Base-by-base conservation (phyloP, 2,888 invertebrate species). In the Melieria omissa region DNA sequence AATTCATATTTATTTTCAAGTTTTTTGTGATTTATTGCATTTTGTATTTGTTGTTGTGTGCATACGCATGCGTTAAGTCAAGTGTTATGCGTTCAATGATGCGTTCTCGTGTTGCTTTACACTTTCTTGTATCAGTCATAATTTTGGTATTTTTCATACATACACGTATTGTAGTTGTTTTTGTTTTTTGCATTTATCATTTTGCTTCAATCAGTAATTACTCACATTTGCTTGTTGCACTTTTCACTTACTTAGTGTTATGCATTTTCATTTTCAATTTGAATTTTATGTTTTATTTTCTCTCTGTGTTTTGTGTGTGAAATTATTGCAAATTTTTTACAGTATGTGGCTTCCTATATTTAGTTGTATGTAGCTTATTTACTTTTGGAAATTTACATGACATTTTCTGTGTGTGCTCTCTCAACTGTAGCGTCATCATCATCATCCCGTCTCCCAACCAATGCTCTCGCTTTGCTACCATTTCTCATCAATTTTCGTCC, bases 181-280 rank as follows among this genome's bases (percentile, higher is more conserved):
- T n/a, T 49, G 16, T 64, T 41, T 64, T 65, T 54, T 69, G 45
- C 45, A 73, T 68, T 71, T 73, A 45, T 58, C 42, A 46, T 70
- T 66, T 73, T 49, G 42, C 58, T 68, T 62, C 41, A 7, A 10
- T 62, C 62, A 54, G 60, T 46, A 47, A 55, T 70, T 62, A 44
- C 62, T 70, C 62, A 47, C 16, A 12, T 62, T 64, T 68, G 49
- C 47, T 63, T 47, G 44, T 66, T 64, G 29, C 29, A 95, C 61
- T 67, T 42, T 69, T 14, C 46, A 10, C 6, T 62, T 54, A 16
- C 10, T 47, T 63, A 44, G 10, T 54, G 54, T 54, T 76, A 76
- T 76, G 76, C 75, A 73, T 75, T 74, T 69, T 73, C 74, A 74
- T 75, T 72, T 73, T 82, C 77, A 45, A 52, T 67, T 76, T 78